These are phyloP conservation scores for Drosophila subobscura DNA, from an alignment of 1,140 invertebrate genomes.

Conservation along the genomic window DNA sequence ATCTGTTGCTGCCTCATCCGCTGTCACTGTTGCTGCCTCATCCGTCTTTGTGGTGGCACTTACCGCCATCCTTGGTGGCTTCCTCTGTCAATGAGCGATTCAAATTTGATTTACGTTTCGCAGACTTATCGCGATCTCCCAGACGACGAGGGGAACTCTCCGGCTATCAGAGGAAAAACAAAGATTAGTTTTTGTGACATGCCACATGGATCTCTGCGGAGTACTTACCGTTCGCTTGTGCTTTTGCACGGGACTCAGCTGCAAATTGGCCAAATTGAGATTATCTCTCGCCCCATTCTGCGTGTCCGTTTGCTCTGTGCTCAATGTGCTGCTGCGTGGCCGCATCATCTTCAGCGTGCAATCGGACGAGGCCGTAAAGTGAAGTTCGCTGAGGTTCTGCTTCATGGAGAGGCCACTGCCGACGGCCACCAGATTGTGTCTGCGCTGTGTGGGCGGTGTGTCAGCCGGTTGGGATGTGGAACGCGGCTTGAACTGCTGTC, in stretches of 20 bases:
- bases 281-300: constrained; percentile 51
- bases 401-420: constrained; percentile 68
- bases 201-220: background rate
- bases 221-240: constrained; percentile 71
- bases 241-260: constrained; percentile 75
- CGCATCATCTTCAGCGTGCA: constrained; percentile 67
- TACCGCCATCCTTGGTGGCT: constrained; percentile 83
- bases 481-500: constrained; percentile 8
- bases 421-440: constrained; percentile 59
- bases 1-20: background rate
- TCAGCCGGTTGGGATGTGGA: constrained; percentile 53
- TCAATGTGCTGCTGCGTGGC: constrained; percentile 70
- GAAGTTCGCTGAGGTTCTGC: constrained; percentile 74
- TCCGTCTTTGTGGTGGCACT: constrained; percentile 43
- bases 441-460: constrained; percentile 43
- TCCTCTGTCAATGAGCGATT: constrained; percentile 86
- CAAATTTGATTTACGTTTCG: constrained; percentile 87
- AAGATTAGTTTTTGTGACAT: background rate
- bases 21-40: constrained; percentile 29
- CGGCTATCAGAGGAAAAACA: constrained; percentile 25
- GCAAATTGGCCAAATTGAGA: constrained; percentile 55
- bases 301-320: constrained; percentile 31
- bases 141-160: constrained; percentile 67
- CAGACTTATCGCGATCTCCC: constrained; percentile 86
- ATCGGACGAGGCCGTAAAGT: constrained; percentile 55